These are phyloP conservation scores for Cavia porcellus DNA, from an alignment of 2,113 vertebrate species.

Conservation along the genomic window DNA sequence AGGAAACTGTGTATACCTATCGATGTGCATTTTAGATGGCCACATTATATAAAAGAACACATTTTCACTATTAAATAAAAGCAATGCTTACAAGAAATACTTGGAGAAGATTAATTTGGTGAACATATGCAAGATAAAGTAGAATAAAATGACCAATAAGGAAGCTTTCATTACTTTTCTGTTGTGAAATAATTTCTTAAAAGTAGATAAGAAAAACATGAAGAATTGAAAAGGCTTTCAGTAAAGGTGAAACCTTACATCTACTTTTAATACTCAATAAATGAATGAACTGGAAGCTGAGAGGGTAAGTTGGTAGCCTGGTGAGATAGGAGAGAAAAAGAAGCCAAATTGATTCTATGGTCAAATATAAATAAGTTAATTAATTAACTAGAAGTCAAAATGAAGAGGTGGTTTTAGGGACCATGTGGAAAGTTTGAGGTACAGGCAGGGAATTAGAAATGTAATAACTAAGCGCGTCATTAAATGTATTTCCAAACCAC, in stretches of 20 bases:
- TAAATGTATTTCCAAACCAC: not conserved
- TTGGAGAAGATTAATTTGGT: not conserved
- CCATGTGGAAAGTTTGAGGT: not conserved
- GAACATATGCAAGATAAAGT: not conserved
- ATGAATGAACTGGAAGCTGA: not conserved
- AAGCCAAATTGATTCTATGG: not conserved
- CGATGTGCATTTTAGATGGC: not conserved
- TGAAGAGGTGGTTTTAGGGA: not conserved
- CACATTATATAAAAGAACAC: not conserved
- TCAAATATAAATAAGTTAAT: not conserved
- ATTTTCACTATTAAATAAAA: slow-evolving; percentile 33
- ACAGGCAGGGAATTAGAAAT: not conserved
- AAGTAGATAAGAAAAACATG: not conserved
- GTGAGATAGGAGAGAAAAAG: not conserved
- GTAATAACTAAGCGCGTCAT: not conserved
- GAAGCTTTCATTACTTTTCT: not conserved
- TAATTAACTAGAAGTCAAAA: not conserved
- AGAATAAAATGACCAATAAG: not conserved
- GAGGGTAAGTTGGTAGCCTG: not conserved
- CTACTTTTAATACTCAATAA: slow-evolving; percentile 2
- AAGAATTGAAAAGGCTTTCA: not conserved
- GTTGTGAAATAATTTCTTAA: not conserved
- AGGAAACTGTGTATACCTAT: not conserved
- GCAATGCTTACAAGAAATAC: slow-evolving; percentile 25
- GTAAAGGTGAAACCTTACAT: not conserved